phyloP scores from a whole-genome alignment of 2,797 vertebrate genomes.

The Octomys mimax region DNA sequence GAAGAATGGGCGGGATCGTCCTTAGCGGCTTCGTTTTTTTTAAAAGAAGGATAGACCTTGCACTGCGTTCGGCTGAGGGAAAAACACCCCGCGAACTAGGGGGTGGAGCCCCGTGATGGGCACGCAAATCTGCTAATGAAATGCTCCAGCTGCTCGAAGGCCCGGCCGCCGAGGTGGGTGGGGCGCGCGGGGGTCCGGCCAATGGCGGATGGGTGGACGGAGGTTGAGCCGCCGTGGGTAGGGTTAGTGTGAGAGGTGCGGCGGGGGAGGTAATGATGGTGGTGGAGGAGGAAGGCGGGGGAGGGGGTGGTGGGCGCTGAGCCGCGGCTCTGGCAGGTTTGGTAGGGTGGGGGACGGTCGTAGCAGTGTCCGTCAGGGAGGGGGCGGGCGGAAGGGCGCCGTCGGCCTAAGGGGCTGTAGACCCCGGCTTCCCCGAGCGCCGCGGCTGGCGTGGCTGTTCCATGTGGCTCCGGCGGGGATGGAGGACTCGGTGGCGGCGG shows the following conservation, averaged over 20 bases:
- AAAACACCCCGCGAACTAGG: neutral
- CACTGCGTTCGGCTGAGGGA: neutral
- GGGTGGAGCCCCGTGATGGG: neutral
- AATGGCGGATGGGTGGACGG: constrained; percentile 79
- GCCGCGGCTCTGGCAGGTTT: constrained; percentile 64
- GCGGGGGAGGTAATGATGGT: constrained; percentile 86
- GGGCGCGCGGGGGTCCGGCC: constrained; percentile 55
- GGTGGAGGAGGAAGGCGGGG: constrained; percentile 81
- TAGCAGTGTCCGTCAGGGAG: constrained; percentile 58
- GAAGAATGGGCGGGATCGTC: constrained; percentile 69
- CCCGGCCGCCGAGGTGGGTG: constrained; percentile 63
- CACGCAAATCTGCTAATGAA: constrained; percentile 53
- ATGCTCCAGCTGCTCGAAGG: fast-evolving
- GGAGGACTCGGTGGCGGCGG: constrained; percentile 79
- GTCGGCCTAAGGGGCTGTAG: constrained; percentile 70
- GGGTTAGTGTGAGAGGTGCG: constrained; percentile 85
- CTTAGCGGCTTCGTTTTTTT: neutral
- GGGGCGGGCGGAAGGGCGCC: constrained; percentile 75
- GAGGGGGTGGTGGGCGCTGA: constrained; percentile 76
- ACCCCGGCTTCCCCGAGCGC: constrained; percentile 59
- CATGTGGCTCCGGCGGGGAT: constrained; percentile 81
- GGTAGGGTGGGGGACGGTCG: constrained; percentile 64
- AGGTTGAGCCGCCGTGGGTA: constrained; percentile 73
- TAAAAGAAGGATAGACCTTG: neutral
- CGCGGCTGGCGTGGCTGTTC: constrained; percentile 69